These are phyloP conservation scores for Tamias sibiricus DNA, from an alignment of 2,113 vertebrate species.

Conservation along the genomic window DNA sequence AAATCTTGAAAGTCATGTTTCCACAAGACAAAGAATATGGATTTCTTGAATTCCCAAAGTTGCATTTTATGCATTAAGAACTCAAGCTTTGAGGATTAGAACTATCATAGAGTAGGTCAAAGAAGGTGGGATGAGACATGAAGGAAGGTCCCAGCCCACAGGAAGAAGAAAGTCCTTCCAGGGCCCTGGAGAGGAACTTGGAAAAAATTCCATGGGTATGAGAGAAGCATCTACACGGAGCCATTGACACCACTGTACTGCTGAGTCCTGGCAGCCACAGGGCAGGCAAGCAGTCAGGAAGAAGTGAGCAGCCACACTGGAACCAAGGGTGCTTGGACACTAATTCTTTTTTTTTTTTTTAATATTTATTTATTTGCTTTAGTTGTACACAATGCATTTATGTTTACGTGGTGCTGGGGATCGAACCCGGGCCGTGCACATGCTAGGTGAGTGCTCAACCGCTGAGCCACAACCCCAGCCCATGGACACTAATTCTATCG, in stretches of 20 bases:
- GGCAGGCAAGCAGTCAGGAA: neutral
- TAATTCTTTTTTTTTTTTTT: no score
- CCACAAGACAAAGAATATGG: neutral
- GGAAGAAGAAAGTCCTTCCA: neutral
- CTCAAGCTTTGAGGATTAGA: neutral
- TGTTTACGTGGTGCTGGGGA: no score
- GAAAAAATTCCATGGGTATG: neutral
- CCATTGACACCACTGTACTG: neutral
- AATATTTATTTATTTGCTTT: no score
- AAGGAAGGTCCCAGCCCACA: neutral
- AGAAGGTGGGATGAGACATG: neutral
- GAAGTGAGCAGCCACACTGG: neutral
- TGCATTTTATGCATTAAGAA: neutral
- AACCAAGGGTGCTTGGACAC: neutral
- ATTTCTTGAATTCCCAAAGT: neutral
- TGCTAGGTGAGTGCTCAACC: no score
- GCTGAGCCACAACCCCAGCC: no score
- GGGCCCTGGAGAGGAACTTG: neutral
- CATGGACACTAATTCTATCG: neutral
- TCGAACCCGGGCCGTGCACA: no score
- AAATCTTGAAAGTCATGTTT: neutral
- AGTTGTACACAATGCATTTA: no score
- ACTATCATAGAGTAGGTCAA: neutral
- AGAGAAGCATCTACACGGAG: no score
- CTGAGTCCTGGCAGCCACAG: neutral